Evolutionary conservation across 2,113 vertebrate species (phyloP).

Genomic region (Epinephelus fuscoguttatus): DNA sequence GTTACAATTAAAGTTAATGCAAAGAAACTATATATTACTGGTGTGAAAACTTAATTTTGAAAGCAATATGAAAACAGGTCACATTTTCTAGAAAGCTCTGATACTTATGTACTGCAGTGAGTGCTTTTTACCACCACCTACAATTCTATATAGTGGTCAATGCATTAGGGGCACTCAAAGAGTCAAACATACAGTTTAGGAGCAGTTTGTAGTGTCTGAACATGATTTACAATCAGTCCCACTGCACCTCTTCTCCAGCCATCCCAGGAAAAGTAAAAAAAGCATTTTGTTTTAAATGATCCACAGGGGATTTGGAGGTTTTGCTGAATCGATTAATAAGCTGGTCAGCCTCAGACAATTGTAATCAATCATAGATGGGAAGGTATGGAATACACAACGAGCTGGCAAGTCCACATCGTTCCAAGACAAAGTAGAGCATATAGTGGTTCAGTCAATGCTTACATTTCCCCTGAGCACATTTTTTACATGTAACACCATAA

Average conservation of each 20-base stretch:
- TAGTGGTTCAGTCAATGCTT: conserved; percentile 35
- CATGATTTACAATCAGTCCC: conserved; percentile 60
- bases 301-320: conserved; percentile 62
- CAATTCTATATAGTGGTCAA: background rate
- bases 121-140: background rate
- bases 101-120: background rate
- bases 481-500: conserved; percentile 34
- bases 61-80: background rate
- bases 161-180: background rate
- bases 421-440: conserved; percentile 34
- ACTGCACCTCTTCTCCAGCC: conserved; percentile 28
- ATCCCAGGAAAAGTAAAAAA: conserved; percentile 37
- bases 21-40: background rate
- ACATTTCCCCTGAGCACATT: conserved; percentile 27
- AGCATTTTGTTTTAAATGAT: conserved; percentile 56
- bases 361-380: conserved; percentile 79
- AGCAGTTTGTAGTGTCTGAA: conserved; percentile 54
- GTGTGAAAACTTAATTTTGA: background rate
- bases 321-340: conserved; percentile 80
- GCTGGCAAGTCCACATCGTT: conserved; percentile 25
- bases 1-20: background rate
- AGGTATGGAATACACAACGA: conserved; percentile 46
- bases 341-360: conserved; percentile 68
- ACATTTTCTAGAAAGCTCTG: background rate
- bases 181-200: conserved; percentile 17